A percentile compares a stretch with the other conserved stretches of the same genome.
Evolutionary conservation across 2,888 invertebrate species (phyloP).

Genomic region (Eupithecia subumbrata): DNA sequence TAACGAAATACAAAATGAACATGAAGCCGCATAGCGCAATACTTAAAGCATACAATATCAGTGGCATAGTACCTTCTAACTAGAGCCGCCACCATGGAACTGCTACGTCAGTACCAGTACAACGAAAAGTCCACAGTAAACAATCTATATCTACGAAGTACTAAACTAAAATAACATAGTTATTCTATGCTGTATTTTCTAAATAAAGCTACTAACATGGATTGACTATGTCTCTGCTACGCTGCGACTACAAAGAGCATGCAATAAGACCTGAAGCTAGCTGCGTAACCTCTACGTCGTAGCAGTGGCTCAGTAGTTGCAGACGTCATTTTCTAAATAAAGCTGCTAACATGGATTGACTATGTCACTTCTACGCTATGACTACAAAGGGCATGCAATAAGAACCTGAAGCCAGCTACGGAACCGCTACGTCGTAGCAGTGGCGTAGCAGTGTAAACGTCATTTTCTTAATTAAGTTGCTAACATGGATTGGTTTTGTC

Average conservation of each 20-base stretch:
- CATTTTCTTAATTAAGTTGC: no score
- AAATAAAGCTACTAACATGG: not conserved
- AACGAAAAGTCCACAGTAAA: not conserved
- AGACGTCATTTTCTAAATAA: not conserved
- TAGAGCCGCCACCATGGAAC: not conserved
- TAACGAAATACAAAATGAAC: no score
- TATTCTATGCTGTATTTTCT: not conserved
- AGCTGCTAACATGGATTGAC: not conserved
- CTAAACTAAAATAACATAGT: no score
- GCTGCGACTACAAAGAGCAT: not conserved
- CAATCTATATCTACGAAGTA: no score
- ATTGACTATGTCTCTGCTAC: not conserved
- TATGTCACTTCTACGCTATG: not conserved
- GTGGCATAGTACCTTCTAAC: no score
- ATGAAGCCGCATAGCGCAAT: no score
- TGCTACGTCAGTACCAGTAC: not conserved
- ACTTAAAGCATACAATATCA: no score
- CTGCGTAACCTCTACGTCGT: not conserved
- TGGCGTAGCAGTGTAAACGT: no score
- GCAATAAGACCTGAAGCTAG: not conserved
- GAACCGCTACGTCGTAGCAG: not conserved
- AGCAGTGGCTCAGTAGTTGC: not conserved
- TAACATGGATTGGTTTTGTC: no score
- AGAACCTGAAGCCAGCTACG: not conserved
- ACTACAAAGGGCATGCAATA: not conserved